Evolutionary conservation across 2,888 invertebrate genomes (phyloP).

Genomic region (Eulithis testata): DNA sequence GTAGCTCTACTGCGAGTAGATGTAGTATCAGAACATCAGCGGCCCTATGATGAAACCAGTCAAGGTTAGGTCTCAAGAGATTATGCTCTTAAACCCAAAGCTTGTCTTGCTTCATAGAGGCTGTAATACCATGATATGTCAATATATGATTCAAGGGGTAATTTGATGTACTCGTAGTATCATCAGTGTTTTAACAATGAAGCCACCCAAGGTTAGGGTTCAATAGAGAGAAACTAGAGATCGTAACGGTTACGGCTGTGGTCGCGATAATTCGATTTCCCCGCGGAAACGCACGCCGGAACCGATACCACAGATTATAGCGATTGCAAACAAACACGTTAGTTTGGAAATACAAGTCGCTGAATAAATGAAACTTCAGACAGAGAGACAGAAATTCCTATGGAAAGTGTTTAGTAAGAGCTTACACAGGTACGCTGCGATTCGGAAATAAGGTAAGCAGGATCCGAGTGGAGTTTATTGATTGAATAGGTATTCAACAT

Average conservation of each 20-base stretch:
- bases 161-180: neutral
- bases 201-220: conserved; percentile 43
- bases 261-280: conserved; percentile 43
- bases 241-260: conserved; percentile 44
- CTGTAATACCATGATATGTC: too few species aligned
- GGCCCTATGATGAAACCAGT: too few species aligned
- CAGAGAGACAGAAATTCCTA: neutral
- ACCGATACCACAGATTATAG: conserved; percentile 33
- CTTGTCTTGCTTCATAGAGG: too few species aligned
- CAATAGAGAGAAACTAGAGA: conserved; percentile 46
- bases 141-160: too few species aligned
- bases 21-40: too few species aligned
- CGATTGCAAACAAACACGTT: conserved; percentile 27
- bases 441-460: neutral
- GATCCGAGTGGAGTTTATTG: neutral
- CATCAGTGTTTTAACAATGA: neutral
- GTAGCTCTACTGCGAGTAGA: too few species aligned
- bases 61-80: too few species aligned
- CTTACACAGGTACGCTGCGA: neutral
- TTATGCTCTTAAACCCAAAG: too few species aligned
- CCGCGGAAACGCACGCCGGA: conserved; percentile 41
- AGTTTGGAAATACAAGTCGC: conserved; percentile 22
- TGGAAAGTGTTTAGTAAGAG: neutral
- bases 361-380: neutral
- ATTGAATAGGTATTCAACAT: neutral